These are phyloP conservation scores for Microplitis manilae DNA, from an alignment of 2,888 invertebrate species.

Conservation along the genomic window DNA sequence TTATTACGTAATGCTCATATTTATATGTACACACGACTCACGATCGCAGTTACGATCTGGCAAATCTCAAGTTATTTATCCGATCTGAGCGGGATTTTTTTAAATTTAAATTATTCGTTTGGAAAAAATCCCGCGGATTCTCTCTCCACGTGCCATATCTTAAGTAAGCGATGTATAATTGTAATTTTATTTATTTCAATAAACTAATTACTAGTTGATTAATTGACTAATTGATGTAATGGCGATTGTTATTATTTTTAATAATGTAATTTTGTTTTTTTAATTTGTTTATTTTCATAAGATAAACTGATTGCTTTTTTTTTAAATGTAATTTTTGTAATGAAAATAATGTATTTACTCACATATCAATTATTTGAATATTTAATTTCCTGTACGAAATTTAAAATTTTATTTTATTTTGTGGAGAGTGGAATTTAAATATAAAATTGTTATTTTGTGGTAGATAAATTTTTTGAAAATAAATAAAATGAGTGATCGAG, in stretches of 20 bases:
- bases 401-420: too few species aligned
- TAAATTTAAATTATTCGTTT: too few species aligned
- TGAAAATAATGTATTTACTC: background rate
- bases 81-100: too few species aligned
- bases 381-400: background rate
- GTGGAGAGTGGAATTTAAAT: too few species aligned
- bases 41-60: background rate
- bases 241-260: background rate
- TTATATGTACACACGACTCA: background rate
- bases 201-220: too few species aligned
- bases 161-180: slow-evolving; percentile 7
- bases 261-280: background rate
- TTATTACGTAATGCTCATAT: background rate
- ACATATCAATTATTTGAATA: slow-evolving; percentile 6
- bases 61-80: background rate
- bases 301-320: background rate
- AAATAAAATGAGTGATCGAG: background rate
- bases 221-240: too few species aligned
- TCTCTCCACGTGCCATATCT: slow-evolving; percentile 38
- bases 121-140: background rate
- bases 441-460: background rate
- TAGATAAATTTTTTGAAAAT: background rate
- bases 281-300: too few species aligned
- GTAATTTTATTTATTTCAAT: slow-evolving; percentile 11
- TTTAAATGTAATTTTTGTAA: slow-evolving; percentile 1